Evolutionary conservation across 2,888 invertebrate species (phyloP).

Genomic region (Torymus auratus): DNA sequence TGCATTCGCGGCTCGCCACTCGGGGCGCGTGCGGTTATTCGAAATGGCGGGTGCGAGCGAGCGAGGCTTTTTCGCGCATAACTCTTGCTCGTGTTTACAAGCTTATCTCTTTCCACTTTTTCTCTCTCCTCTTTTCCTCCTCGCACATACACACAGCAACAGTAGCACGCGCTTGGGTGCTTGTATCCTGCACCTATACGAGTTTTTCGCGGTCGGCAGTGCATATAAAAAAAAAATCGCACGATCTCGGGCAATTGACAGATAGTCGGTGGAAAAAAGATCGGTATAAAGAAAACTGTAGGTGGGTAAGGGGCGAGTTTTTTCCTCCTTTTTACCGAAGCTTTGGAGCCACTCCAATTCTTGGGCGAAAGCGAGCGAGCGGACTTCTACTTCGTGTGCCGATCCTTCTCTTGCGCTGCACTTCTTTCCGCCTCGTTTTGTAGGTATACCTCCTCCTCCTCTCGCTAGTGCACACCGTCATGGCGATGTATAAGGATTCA

Average conservation of each 20-base stretch:
- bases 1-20: slow-evolving; percentile 14
- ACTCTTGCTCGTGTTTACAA: background rate
- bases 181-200: no score
- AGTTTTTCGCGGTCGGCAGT: no score
- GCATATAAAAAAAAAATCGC: no score
- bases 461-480: no score
- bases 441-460: background rate
- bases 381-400: background rate
- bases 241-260: slow-evolving; percentile 24
- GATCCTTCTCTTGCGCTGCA: background rate
- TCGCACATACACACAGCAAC: no score
- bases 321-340: background rate
- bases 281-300: background rate
- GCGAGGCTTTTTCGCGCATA: background rate
- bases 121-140: no score
- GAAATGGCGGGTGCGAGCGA: background rate
- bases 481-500: slow-evolving; percentile 13
- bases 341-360: slow-evolving; percentile 45
- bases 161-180: no score
- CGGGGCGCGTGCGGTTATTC: background rate
- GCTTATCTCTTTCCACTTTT: no score
- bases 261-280: slow-evolving; percentile 4
- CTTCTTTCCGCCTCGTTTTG: slow-evolving; percentile 19
- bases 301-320: background rate
- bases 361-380: background rate